Percentiles rank a stretch among this genome's conserved stretches.
These are phyloP conservation scores for Fistularia commersonii DNA, from an alignment of 2,797 vertebrate genomes.

Conservation along the genomic window DNA sequence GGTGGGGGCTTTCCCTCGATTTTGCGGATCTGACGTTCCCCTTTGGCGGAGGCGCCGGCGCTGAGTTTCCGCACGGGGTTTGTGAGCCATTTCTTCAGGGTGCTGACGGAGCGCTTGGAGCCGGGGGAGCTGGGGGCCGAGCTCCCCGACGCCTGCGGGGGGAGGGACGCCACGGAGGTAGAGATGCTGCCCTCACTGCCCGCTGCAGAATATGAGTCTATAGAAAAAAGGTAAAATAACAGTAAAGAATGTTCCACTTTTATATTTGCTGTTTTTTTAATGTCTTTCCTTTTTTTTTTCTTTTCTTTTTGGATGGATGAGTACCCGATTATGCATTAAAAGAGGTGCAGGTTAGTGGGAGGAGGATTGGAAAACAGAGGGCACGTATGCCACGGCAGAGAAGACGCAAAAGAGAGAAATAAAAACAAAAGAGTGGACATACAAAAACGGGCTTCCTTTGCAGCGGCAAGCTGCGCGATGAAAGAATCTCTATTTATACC, in stretches of 20 bases:
- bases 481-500: conserved; percentile 31
- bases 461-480: conserved; percentile 27
- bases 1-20: conserved; percentile 67
- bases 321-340: conserved; percentile 1
- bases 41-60: conserved; percentile 70
- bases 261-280: background rate
- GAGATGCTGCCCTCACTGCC: conserved; percentile 90
- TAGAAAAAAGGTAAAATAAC: conserved; percentile 3
- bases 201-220: conserved; percentile 89
- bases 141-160: conserved; percentile 82
- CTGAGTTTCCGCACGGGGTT: conserved; percentile 86
- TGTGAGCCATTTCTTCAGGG: conserved; percentile 90
- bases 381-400: conserved; percentile 20
- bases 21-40: conserved; percentile 75
- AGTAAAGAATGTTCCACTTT: conserved; percentile 5
- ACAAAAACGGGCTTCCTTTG: conserved; percentile 47
- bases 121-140: conserved; percentile 85
- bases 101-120: conserved; percentile 83
- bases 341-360: conserved; percentile 11
- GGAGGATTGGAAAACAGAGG: conserved; percentile 15
- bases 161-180: conserved; percentile 84
- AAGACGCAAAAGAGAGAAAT: conserved; percentile 22
- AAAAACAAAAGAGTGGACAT: conserved; percentile 31
- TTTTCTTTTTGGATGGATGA: background rate
- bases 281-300: too few relatives aligned